Conservation (phyloP, 2,797 vertebrate genomes). For the Brachyalestes nurse region DNA sequence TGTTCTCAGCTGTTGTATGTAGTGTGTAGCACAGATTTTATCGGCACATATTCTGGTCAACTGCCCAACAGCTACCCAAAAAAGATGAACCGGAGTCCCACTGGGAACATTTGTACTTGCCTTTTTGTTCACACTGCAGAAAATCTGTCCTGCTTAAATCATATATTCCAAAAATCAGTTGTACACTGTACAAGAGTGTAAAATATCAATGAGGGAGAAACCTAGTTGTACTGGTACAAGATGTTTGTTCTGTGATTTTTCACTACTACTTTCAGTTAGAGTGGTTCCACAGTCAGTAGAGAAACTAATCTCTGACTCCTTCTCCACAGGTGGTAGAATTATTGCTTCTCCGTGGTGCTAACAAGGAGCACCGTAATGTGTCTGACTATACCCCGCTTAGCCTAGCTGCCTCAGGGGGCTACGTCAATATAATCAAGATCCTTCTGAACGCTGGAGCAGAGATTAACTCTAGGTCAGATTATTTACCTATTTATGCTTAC, state of each 20-base stretch:
- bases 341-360: constrained; percentile 94
- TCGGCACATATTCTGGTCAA: too few relatives aligned
- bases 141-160: background rate
- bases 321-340: constrained; percentile 91
- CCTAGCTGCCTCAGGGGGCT: constrained; percentile 97
- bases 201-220: too few relatives aligned
- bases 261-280: background rate
- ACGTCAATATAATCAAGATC: constrained; percentile 99
- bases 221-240: background rate
- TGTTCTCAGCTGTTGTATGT: too few relatives aligned
- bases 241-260: background rate
- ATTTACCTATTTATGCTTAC: background rate
- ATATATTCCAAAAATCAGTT: too few relatives aligned
- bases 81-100: too few relatives aligned
- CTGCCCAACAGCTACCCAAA: too few relatives aligned
- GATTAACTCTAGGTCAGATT: constrained; percentile 95
- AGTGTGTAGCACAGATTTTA: too few relatives aligned
- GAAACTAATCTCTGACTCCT: background rate
- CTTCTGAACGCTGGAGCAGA: constrained; percentile 97
- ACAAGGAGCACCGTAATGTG: constrained; percentile 98
- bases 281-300: background rate
- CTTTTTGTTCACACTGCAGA: too few relatives aligned
- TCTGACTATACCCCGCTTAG: constrained; percentile 98
- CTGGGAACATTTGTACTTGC: too few relatives aligned
- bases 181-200: too few relatives aligned